phyloP scores from a whole-genome alignment of 2,797 vertebrate species.

The Arnoldichthys spilopterus region DNA sequence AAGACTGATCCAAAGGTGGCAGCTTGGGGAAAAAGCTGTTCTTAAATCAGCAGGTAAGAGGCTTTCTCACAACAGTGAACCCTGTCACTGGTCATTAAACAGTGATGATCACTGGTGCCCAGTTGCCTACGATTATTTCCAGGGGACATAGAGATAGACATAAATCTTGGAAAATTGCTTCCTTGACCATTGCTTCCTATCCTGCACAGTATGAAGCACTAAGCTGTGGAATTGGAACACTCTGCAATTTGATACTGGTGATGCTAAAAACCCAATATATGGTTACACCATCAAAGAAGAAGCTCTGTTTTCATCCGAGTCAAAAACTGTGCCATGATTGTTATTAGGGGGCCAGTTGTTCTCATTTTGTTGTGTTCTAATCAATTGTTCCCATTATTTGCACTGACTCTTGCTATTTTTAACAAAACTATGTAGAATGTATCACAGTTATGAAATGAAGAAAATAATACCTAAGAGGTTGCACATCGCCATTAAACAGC shows the following conservation, averaged over 20 bases:
- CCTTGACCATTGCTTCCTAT: conserved; percentile 9
- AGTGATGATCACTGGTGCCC: neutral
- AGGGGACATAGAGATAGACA: conserved; percentile 22
- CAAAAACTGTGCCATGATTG: neutral
- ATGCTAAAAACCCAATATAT: conserved; percentile 1
- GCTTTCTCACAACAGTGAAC: conserved; percentile 2
- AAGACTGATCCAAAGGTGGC: neutral
- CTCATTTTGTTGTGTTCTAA: too few relatives aligned
- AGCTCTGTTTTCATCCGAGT: neutral
- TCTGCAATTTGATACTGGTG: neutral
- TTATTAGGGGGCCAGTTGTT: too few relatives aligned
- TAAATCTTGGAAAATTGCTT: conserved; percentile 31
- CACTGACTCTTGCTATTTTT: too few relatives aligned
- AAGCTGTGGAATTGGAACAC: neutral
- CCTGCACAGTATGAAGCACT: neutral
- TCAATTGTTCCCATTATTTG: too few relatives aligned
- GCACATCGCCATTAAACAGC: neutral
- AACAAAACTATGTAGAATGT: too few relatives aligned
- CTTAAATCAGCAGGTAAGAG: neutral
- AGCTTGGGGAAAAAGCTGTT: neutral
- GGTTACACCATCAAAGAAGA: neutral
- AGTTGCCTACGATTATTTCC: neutral
- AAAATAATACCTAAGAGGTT: neutral
- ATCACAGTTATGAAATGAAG: neutral
- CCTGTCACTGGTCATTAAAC: neutral